Conservation (phyloP, 2,797 vertebrate species). For the Bucorvus abyssinicus region DNA sequence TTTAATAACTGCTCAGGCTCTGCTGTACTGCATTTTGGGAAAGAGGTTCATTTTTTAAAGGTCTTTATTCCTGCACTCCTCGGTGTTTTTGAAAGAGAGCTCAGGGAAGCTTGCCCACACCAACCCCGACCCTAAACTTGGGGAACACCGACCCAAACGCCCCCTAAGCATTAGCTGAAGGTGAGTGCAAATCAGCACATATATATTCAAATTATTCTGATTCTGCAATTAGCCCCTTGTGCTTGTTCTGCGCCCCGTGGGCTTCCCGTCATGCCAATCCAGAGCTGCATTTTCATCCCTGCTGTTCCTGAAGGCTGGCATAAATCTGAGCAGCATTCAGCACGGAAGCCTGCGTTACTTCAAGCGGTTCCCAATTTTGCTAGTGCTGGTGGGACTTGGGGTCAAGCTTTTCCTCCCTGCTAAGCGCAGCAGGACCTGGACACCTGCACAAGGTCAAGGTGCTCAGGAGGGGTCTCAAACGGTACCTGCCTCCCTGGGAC, state of each 20-base stretch:
- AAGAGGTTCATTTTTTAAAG: slow-evolving; percentile 41
- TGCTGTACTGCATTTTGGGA: slow-evolving; percentile 45
- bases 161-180: slow-evolving; percentile 16
- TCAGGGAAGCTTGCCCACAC: neutral
- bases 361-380: neutral
- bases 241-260: neutral
- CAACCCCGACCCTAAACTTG: slow-evolving; percentile 37
- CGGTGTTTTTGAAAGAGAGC: neutral
- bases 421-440: neutral
- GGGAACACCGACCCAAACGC: neutral
- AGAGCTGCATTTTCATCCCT: slow-evolving; percentile 38
- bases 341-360: neutral
- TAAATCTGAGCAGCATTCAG: slow-evolving; percentile 6
- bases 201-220: slow-evolving; percentile 36
- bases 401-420: neutral
- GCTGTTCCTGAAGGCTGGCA: slow-evolving; percentile 30
- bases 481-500: neutral
- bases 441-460: neutral
- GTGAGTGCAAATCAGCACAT: slow-evolving; percentile 23
- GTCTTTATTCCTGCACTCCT: slow-evolving; percentile 15
- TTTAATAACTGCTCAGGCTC: slow-evolving; percentile 56
- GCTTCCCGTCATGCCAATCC: slow-evolving; percentile 15
- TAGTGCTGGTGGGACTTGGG: neutral
- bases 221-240: slow-evolving; percentile 43
- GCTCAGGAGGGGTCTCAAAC: neutral